Evolutionary conservation across 2,888 invertebrate genomes (phyloP), one percentile per base, ranked within the genome.

Genomic region (Drosophila longiperda): DNA sequence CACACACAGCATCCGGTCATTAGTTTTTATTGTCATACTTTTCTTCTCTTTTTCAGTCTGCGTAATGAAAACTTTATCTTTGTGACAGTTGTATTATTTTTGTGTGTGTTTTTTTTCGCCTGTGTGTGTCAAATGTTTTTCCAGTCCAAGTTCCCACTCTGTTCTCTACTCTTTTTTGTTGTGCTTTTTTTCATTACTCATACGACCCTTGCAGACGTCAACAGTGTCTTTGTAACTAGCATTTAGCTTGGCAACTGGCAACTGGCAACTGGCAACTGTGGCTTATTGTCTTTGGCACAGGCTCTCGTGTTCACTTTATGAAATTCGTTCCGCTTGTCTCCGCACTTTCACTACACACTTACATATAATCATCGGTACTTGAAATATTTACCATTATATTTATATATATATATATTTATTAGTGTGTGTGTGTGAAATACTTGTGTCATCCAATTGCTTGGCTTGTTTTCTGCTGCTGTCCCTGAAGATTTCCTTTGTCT

Each of bases 21-120:
- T 77, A 78, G 80, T 80, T 80, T 73, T 77, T 77, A 73, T 66
- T 57, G 45, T 34, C 58, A 17, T 23, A 15, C 23, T 15, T 45
- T 49, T 17, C 26, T 45, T 23, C 45, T 32, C 12, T 40, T 33
- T 61, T 29, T 32, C 49, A 36, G 62, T 57, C 87, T 82, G 87
- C 69, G 86, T 85, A 89, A 86, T 86, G 88, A 86, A 88, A 89
- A 89, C 72, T 89, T 89, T 89, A 72, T 88, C 86, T 88, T 76
- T 86, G 86, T 89, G 85, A 70, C 69, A 75, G 61, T 82, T 73
- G 58, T 66, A 65, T 75, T 66, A 63, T 29, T 70, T 53, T 65
- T 42, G 29, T 5, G 29, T 29, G 29, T 29, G 0, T 29, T 29
- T 45, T 29, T 29, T 11, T 38, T 17, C 58, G 42, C 66, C 61